Evolutionary conservation across 1,140 invertebrate species (phyloP).

Genomic region (Penaeus japonicus): DNA sequence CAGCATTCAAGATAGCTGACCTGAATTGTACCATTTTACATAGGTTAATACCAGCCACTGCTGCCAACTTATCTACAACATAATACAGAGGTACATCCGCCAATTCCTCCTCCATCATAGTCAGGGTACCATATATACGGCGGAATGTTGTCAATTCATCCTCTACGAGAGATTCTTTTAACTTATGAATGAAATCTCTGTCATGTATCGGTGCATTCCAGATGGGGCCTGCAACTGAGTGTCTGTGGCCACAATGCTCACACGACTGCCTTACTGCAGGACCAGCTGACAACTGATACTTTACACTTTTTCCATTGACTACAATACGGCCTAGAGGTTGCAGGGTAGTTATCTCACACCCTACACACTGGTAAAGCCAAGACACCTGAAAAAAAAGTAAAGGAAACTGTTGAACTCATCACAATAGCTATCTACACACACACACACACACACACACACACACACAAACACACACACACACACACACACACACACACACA

Average conservation of each 20-base stretch:
- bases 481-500: too few species aligned
- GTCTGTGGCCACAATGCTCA: slow-evolving; percentile 77
- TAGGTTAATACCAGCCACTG: slow-evolving; percentile 70
- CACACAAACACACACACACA: too few species aligned
- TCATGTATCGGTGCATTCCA: slow-evolving; percentile 90
- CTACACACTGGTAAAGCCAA: slow-evolving; percentile 86
- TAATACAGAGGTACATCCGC: slow-evolving; percentile 88
- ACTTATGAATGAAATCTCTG: slow-evolving; percentile 74
- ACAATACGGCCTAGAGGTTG: slow-evolving; percentile 79
- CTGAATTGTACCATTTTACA: slow-evolving; percentile 72
- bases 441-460: neutral
- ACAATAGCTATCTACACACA: neutral
- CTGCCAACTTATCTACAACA: slow-evolving; percentile 72
- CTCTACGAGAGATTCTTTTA: slow-evolving; percentile 64
- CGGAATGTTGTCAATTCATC: slow-evolving; percentile 49
- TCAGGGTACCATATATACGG: slow-evolving; percentile 71
- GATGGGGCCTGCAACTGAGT: slow-evolving; percentile 90
- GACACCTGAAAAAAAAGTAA: slow-evolving; percentile 77
- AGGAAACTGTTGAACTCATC: slow-evolving; percentile 24
- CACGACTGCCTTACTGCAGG: slow-evolving; percentile 76
- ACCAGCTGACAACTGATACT: slow-evolving; percentile 73
- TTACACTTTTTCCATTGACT: slow-evolving; percentile 68
- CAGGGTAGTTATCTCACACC: slow-evolving; percentile 81
- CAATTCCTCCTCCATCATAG: slow-evolving; percentile 77
- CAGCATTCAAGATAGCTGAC: slow-evolving; percentile 92